Conservation (phyloP, 2,113 vertebrate species). For the Nothobranchius kuhntae region DNA sequence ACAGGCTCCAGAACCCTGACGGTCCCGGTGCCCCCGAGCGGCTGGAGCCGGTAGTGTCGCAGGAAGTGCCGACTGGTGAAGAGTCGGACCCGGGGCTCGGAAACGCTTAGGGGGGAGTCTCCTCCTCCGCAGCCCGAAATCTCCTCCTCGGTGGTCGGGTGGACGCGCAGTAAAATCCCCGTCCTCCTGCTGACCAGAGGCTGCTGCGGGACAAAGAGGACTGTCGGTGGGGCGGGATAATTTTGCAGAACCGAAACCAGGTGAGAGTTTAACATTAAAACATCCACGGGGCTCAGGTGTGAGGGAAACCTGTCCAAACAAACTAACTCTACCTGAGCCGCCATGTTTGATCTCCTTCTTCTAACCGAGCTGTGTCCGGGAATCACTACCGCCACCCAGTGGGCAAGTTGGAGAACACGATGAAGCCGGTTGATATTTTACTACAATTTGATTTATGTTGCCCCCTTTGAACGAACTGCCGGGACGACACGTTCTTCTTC, state of each 20-base stretch:
- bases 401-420: not conserved
- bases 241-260: conserved; percentile 51
- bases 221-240: conserved; percentile 48
- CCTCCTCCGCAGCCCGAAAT: conserved; percentile 22
- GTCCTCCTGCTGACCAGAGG: not conserved
- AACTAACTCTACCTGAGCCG: conserved; percentile 50
- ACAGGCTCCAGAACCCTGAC: conserved; percentile 59
- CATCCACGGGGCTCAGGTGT: conserved; percentile 67
- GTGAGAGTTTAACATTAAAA: conserved; percentile 43
- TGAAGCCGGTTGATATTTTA: no score
- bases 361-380: no score
- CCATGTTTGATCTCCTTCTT: conserved; percentile 58
- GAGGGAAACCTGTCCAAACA: conserved; percentile 62
- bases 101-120: not conserved
- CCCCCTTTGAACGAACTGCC: no score
- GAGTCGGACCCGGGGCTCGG: conserved; percentile 63
- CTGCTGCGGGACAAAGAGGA: conserved; percentile 70
- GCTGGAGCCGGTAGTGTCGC: conserved; percentile 60
- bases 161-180: conserved; percentile 72
- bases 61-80: conserved; percentile 68
- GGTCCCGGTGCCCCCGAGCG: conserved; percentile 29
- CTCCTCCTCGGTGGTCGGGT: conserved; percentile 65
- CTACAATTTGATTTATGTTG: no score
- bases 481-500: no score
- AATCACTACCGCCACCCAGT: not conserved